Base-by-base conservation (phyloP, 2,888 invertebrate species). In the Anarsia innoxiella region DNA sequence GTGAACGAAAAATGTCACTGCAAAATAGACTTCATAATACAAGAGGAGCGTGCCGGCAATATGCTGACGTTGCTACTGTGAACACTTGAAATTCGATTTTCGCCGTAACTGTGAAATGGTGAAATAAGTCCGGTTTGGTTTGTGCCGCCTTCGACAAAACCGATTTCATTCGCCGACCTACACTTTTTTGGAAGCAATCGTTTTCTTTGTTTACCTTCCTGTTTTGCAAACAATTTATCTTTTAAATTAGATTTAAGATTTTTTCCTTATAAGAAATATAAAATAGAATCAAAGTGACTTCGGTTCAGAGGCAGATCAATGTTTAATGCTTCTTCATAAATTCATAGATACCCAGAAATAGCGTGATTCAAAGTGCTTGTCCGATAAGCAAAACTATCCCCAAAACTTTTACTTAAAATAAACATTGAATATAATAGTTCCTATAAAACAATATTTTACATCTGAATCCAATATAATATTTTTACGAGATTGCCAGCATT, bases 11-110 rank as follows among this genome's bases (percentile, higher is more conserved):
- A 80, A 77, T 76, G 78, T 79, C 79, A 75, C 64, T 60, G 68
- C 63, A 74, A 76, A 79, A 79, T 77, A 74, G 69, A 78, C 66
- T 77, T 79, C 70, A 78, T 79, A 77, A 78, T 72, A 75, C 67
- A 66, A 72, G 66, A 57, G 66, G 66, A 62, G 64, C 67, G 70
- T 64, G 63, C 52, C 50, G 51, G 67, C 76, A 79, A 77, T 78
- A 77, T 77, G 79, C 78, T 75, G 79, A 77, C 75, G 64, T 56
- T 53, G 58, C 60, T 55, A 57, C 55, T 51, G 53, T 52, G 62
- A 64, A 65, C 61, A 63, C 68, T 72, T 60, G 63, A 55, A 73
- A 77, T 65, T 74, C 70, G 66, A 78, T 79, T 80, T 77, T 66
- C 67, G 66, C 58, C 58, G 63, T 67, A 58, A 59, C 63, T 49